These are phyloP conservation scores for Iselma pallidipennis DNA, from an alignment of 2,888 invertebrate species.

Conservation along the genomic window DNA sequence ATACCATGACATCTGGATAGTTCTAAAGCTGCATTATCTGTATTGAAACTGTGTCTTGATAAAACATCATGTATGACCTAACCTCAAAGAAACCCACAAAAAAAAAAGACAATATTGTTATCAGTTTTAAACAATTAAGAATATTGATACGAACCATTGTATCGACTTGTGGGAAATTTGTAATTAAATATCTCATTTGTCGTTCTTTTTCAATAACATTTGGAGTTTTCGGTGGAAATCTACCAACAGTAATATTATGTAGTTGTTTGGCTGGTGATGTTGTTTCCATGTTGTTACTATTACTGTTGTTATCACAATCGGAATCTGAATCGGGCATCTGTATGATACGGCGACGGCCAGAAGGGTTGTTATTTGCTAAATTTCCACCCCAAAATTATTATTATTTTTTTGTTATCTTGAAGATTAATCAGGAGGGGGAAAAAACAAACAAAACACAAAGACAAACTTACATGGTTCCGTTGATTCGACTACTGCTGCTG, in stretches of 20 bases:
- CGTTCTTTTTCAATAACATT: constrained; percentile 59
- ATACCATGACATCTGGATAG: constrained; percentile 48
- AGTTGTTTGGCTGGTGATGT: constrained; percentile 7
- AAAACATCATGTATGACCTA: constrained; percentile 62
- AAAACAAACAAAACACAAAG: constrained; percentile 13
- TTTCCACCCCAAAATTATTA: no score
- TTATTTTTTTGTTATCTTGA: no score
- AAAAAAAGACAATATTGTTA: neutral
- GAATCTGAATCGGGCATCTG: constrained; percentile 59
- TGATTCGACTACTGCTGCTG: constrained; percentile 35
- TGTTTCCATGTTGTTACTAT: constrained; percentile 6
- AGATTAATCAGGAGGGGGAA: no score
- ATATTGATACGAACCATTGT: constrained; percentile 57
- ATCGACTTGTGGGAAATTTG: constrained; percentile 66
- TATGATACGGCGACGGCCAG: constrained; percentile 19
- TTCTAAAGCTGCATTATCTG: constrained; percentile 62
- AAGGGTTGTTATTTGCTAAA: constrained; percentile 35
- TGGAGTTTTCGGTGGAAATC: constrained; percentile 42
- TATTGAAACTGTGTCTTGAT: constrained; percentile 62
- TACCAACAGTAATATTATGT: constrained; percentile 7
- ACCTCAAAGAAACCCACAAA: constrained; percentile 14
- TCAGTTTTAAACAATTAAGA: neutral
- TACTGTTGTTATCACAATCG: constrained; percentile 48
- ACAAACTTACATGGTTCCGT: constrained; percentile 44
- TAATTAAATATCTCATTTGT: constrained; percentile 65